Evolutionary conservation across 2,113 vertebrate genomes (phyloP).

Genomic region (Hipposideros armiger): DNA sequence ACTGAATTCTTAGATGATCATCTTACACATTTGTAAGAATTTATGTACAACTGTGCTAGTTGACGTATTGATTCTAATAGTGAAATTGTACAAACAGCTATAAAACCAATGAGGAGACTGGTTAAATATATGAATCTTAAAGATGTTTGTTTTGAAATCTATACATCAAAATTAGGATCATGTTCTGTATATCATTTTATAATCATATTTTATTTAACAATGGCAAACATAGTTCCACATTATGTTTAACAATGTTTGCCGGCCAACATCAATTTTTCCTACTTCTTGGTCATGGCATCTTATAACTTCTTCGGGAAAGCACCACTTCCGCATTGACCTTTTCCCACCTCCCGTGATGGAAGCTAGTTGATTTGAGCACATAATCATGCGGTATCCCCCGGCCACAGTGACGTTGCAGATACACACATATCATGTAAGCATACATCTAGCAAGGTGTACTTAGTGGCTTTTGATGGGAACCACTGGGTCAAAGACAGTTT

Average conservation of each 20-base stretch:
- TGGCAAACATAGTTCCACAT: neutral
- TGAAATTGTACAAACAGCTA: neutral
- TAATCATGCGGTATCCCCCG: neutral
- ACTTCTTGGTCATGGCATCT: neutral
- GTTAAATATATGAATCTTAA: constrained; percentile 29
- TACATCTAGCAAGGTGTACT: neutral
- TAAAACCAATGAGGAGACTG: neutral
- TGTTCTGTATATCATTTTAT: neutral
- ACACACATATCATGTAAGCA: neutral
- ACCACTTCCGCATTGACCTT: neutral
- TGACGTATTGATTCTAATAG: constrained; percentile 29
- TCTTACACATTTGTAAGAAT: neutral
- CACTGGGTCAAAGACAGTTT: neutral
- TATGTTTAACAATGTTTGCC: neutral
- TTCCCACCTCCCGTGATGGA: neutral
- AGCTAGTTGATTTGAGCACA: neutral
- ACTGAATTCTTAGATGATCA: neutral
- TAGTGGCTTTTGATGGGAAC: neutral
- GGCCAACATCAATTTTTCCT: neutral
- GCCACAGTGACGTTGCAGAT: neutral
- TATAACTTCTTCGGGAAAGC: neutral
- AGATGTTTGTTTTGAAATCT: constrained; percentile 1
- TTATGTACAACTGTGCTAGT: neutral
- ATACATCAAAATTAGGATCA: neutral
- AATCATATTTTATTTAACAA: neutral